Base-by-base conservation (phyloP, 1,140 invertebrate species). In the Drosophila eugracilis region DNA sequence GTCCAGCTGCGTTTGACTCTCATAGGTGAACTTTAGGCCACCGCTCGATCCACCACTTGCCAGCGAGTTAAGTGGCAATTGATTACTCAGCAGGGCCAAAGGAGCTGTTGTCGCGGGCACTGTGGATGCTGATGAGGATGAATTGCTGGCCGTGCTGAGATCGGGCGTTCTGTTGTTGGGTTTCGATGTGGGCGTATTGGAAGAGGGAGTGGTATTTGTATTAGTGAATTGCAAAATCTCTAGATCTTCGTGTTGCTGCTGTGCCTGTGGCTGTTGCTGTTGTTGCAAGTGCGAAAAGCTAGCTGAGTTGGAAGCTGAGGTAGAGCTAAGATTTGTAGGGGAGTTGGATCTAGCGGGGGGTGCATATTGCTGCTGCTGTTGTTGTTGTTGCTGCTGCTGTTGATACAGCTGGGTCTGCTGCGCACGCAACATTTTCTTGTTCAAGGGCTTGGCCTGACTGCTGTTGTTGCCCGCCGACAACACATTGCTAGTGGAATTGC, bases 21-120 rank as follows among this genome's bases (percentile, higher is more conserved):
- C 92, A 52, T 92, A 92, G 21, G 54, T 79, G 36, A 92, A 89
- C 60, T 92, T 92, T 5, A 92, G 53, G 5, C 90, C 90, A 50
- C 89, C 69, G 21, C 12, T 32, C 3, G 47, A 37, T 14, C 41
- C 41, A 6, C 30, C 41, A 21, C 55, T 14, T 1, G 60, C 34
- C 41, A 47, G 22, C 22, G 48, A 55, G 39, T 67, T 72, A 21
- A 34, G 45, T 14, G 66, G 19, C 12, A 66, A 24, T 22, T 83
- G 73, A 34, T 12, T 53, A 49, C 5, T 58, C 19, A 57, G 39
- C 12, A 62, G 28, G 10, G 32, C 32, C 30, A 65, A 22, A 6
- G 60, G 39, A 22, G 60, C 30, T 30, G 59, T 55, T 49, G 65
- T 42, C n/a, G 47, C 21, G 52, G 75, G 42, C 60, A 54, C 42